Evolutionary conservation across 1,140 invertebrate species (phyloP), one percentile per base, ranked within the genome.

Genomic region (Sinonovacula constricta): DNA sequence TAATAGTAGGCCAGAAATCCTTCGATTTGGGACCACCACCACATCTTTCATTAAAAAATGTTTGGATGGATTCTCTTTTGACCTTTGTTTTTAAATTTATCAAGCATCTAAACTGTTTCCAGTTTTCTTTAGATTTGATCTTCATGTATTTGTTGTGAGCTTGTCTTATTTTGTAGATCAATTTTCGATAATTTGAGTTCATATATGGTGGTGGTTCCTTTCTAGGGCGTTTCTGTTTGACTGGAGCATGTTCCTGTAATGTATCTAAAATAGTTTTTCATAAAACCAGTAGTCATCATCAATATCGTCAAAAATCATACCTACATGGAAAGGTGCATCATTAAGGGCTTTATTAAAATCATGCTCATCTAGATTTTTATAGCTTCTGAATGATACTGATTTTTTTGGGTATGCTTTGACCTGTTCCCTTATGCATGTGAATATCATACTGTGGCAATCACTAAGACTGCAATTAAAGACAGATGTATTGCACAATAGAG

Each of bases 371-470:
- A 67, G 54, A 18, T 67, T 67, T n/a, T 34, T 53, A n/a, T 54
- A 67, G 15, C 34, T 49, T 30, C 65, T 26, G 28, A 39, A 66
- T 15, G 1, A 18, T 1, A 60, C 57, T 33, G 18, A 45, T 66
- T 66, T 66, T 34, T 15, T n/a, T 18, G 28, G n/a, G 0, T 15
- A 28, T 3, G 24, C 5, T 12, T 66, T 66, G 24, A 5, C 14
- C 30, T 45, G 62, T 28, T 66, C n/a, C 4, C 36, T 49, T 26
- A 49, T n/a, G 18, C 15, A 1, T 3, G 39, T 28, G 3, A 24
- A 15, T 24, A 66, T 66, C 22, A 66, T 0, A 66, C 24, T 76
- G 63, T 67, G 59, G 24, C 59, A 54, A 24, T 72, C 62, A 66
- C 78, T 80, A 3, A 68, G 5, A 24, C 60, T 36, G 62, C 5